These are phyloP conservation scores for Drosophila pegasa DNA, from an alignment of 2,888 invertebrate genomes.

Conservation along the genomic window DNA sequence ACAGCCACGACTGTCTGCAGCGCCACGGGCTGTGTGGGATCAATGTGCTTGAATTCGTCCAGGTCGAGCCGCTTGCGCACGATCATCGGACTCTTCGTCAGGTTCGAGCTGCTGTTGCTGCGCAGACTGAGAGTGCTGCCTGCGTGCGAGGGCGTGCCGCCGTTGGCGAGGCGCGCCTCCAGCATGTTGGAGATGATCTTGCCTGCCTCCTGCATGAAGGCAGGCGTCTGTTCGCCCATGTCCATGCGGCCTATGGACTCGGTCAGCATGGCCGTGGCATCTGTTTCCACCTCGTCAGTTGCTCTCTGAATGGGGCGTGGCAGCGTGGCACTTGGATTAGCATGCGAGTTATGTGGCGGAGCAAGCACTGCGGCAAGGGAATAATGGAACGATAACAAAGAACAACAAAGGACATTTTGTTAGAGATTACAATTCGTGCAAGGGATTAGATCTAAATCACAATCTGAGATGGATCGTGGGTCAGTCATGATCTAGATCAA, in stretches of 20 bases:
- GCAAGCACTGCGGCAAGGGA: constrained; percentile 54
- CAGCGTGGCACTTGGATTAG: constrained; percentile 60
- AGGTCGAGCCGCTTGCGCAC: constrained; percentile 82
- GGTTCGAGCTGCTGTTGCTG: constrained; percentile 77
- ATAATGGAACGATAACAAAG: constrained; percentile 25
- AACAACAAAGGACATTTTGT: constrained; percentile 24
- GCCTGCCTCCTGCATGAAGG: constrained; percentile 83
- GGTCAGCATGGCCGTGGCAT: constrained; percentile 82
- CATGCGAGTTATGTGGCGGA: constrained; percentile 69
- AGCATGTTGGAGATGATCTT: constrained; percentile 84
- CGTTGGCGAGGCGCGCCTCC: constrained; percentile 80
- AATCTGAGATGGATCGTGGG: neutral
- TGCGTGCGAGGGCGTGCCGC: constrained; percentile 60
- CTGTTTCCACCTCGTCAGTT: constrained; percentile 40
- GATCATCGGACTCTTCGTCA: constrained; percentile 81
- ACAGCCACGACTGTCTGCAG: constrained; percentile 77
- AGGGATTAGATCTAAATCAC: neutral
- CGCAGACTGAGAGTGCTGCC: constrained; percentile 73
- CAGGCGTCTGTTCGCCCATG: constrained; percentile 78
- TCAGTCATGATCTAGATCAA: neutral
- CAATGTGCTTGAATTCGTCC: constrained; percentile 82
- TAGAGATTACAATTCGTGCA: constrained; percentile 40
- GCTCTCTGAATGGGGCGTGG: constrained; percentile 33
- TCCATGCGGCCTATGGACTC: constrained; percentile 82
- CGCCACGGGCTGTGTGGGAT: constrained; percentile 79